These are phyloP conservation scores for Drosophila kambysellisi DNA, from an alignment of 2,888 invertebrate species.

Conservation along the genomic window DNA sequence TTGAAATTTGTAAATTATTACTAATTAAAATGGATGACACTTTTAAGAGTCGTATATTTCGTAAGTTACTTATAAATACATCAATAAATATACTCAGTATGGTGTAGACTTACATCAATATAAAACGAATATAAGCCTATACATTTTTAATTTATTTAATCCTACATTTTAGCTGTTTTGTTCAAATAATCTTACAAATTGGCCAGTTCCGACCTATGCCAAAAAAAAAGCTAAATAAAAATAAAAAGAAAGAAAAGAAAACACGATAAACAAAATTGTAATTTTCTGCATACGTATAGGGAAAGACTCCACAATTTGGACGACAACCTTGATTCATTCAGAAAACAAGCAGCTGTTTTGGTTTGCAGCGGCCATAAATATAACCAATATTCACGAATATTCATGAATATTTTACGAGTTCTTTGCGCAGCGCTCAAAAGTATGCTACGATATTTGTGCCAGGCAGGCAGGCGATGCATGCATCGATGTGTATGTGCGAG, in stretches of 20 bases:
- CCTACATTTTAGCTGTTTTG: neutral
- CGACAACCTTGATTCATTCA: conserved; percentile 34
- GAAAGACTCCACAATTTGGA: neutral
- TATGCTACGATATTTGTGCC: conserved; percentile 54
- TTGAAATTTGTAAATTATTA: neutral
- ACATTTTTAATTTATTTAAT: no score
- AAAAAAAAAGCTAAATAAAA: neutral
- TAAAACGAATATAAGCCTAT: neutral
- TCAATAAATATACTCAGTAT: no score
- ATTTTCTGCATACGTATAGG: neutral
- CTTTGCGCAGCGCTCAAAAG: conserved; percentile 34
- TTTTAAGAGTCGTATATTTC: neutral
- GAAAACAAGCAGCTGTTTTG: conserved; percentile 1
- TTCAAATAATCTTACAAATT: neutral
- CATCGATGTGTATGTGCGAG: neutral
- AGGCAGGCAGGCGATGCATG: neutral
- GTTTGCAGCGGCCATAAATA: conserved; percentile 2
- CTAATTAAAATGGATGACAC: neutral
- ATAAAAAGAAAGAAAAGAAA: neutral
- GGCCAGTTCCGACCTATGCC: neutral
- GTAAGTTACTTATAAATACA: neutral
- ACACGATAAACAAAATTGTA: neutral
- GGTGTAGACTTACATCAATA: neutral
- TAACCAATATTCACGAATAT: conserved; percentile 19
- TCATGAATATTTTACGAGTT: conserved; percentile 13